Evolutionary conservation across 2,113 vertebrate genomes (phyloP).

Genomic region (Carettochelys insculpta): DNA sequence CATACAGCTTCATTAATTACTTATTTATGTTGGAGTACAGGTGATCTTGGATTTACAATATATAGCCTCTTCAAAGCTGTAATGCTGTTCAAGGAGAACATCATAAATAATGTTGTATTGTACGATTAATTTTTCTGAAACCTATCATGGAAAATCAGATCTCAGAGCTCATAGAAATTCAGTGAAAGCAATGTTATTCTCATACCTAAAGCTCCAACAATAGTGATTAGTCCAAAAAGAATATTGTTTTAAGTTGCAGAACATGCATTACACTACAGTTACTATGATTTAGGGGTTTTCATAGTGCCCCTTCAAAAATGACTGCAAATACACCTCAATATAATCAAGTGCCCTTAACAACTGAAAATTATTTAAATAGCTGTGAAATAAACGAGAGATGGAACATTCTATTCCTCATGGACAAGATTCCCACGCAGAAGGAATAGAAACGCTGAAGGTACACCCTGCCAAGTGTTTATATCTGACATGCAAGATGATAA

Average conservation of each 20-base stretch:
- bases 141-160: neutral
- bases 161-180: neutral
- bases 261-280: neutral
- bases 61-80: constrained; percentile 10
- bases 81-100: neutral
- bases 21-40: neutral
- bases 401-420: neutral
- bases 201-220: neutral
- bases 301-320: neutral
- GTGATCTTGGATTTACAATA: constrained; percentile 12
- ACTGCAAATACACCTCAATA: neutral
- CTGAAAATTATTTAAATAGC: neutral
- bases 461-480: neutral
- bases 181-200: neutral
- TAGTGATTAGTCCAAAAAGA: neutral
- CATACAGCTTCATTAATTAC: constrained; percentile 43
- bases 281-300: neutral
- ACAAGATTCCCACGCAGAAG: accelerated
- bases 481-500: neutral
- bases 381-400: neutral
- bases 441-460: neutral
- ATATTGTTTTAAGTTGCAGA: neutral
- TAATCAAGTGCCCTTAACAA: accelerated
- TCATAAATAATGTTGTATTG: constrained; percentile 5
- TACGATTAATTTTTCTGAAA: constrained; percentile 11